Percentiles rank a stretch among this genome's conserved stretches.
These are phyloP conservation scores for Ctenoplectra terminalis DNA, from an alignment of 1,140 invertebrate species.

Conservation along the genomic window DNA sequence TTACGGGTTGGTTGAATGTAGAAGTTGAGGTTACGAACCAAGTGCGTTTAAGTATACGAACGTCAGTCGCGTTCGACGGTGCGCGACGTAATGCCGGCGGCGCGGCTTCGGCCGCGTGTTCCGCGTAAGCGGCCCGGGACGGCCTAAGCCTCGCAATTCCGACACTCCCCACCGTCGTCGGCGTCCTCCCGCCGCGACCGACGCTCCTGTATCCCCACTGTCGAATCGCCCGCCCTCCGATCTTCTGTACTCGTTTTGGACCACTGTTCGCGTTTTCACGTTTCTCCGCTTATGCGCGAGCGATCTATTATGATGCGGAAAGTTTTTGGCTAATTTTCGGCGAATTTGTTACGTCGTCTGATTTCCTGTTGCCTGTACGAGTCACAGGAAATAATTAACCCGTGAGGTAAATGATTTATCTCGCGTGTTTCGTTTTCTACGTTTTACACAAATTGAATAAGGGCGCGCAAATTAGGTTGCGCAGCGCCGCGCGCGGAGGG, in stretches of 20 bases:
- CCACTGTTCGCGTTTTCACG: constrained; percentile 17
- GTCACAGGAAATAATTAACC: neutral
- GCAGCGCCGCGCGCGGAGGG: neutral
- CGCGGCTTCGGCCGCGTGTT: constrained; percentile 73
- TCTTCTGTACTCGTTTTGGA: constrained; percentile 33
- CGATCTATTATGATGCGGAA: neutral
- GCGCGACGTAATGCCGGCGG: constrained; percentile 81
- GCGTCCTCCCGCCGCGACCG: constrained; percentile 55
- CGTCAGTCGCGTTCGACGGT: constrained; percentile 81
- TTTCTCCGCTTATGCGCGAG: constrained; percentile 1
- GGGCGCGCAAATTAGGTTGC: neutral
- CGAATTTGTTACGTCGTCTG: neutral
- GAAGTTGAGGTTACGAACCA: neutral
- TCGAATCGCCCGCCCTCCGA: constrained; percentile 51
- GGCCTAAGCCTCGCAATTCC: constrained; percentile 63
- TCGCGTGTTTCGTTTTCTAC: neutral
- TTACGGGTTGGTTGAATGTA: neutral
- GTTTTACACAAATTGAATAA: no score
- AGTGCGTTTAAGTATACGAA: constrained; percentile 46
- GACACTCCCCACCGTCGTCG: constrained; percentile 56
- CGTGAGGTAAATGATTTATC: neutral
- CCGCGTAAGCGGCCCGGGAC: constrained; percentile 74
- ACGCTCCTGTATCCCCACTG: constrained; percentile 38
- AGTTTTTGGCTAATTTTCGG: neutral
- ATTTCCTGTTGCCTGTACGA: neutral